A percentile compares a stretch with the other conserved stretches of the same genome.
phyloP scores from a whole-genome alignment of 2,888 invertebrate genomes.

The Seira musarum region DNA sequence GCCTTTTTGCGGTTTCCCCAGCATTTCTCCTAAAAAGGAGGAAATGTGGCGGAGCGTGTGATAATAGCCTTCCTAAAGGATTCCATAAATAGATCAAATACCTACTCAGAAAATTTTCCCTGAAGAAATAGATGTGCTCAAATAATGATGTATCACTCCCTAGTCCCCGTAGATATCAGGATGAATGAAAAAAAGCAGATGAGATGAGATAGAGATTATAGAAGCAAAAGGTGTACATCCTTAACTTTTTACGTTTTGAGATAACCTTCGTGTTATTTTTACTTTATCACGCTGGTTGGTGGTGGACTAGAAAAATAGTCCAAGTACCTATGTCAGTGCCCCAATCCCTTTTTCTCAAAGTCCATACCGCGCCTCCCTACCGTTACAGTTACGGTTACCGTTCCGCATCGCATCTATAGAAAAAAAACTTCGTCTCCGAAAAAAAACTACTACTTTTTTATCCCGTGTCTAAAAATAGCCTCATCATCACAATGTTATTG shows the following conservation, averaged over 20 bases:
- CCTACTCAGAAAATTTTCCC: neutral
- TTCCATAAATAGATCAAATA: constrained; percentile 10
- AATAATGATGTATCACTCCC: constrained; percentile 15
- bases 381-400: no score
- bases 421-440: no score
- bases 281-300: no score
- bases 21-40: neutral
- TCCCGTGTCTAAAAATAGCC: constrained; percentile 45
- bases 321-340: no score
- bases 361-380: no score
- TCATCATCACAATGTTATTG: constrained; percentile 31
- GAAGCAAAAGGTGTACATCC: neutral
- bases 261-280: neutral
- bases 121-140: constrained; percentile 9
- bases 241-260: neutral
- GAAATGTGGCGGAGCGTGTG: neutral
- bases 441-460: constrained; percentile 5
- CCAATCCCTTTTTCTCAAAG: no score
- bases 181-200: neutral
- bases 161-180: neutral
- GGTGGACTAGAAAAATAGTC: no score
- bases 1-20: no score
- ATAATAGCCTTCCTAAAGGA: neutral
- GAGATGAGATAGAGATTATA: neutral
- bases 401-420: no score